Percentiles rank a stretch among this genome's conserved stretches.
Conservation (phyloP, 2,797 vertebrate species). For the Peromyscus attwateri region DNA sequence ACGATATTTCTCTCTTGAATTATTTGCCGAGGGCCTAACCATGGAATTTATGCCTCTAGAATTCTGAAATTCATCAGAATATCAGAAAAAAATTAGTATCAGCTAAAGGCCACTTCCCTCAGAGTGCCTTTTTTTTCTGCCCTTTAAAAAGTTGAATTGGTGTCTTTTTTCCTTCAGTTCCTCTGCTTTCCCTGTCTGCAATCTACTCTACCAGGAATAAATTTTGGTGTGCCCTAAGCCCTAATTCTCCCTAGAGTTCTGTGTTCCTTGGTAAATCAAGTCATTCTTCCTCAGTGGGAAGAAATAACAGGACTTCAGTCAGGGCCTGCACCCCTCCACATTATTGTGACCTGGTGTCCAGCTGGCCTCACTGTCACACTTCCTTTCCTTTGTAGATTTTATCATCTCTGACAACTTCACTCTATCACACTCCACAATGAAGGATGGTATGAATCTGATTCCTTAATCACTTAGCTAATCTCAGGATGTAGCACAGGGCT, state of each 20-base stretch:
- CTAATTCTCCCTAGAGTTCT: not conserved
- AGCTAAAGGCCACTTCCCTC: conserved; percentile 29
- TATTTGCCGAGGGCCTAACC: not conserved
- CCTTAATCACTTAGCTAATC: rapidly evolving
- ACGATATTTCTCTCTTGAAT: not conserved
- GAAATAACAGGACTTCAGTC: rapidly evolving
- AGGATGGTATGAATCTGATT: not conserved
- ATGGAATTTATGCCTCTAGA: not conserved
- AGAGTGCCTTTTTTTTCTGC: conserved; percentile 7
- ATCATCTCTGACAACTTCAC: not conserved
- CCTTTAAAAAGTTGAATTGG: conserved; percentile 39
- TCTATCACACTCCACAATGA: not conserved
- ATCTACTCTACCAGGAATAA: not conserved
- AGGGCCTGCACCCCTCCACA: not conserved
- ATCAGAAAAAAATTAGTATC: conserved; percentile 39
- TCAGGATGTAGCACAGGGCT: no score
- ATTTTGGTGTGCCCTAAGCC: not conserved
- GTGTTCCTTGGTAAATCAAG: not conserved
- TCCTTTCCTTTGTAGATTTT: not conserved
- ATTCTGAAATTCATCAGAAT: conserved; percentile 1
- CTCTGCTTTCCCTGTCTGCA: not conserved
- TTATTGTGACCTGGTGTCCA: no score
- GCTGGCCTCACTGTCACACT: rapidly evolving
- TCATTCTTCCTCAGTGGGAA: not conserved
- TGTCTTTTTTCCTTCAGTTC: not conserved